A percentile compares a stretch with the other conserved stretches of the same genome.
Conservation (phyloP, 1,140 invertebrate genomes). For the Ostrea edulis region DNA sequence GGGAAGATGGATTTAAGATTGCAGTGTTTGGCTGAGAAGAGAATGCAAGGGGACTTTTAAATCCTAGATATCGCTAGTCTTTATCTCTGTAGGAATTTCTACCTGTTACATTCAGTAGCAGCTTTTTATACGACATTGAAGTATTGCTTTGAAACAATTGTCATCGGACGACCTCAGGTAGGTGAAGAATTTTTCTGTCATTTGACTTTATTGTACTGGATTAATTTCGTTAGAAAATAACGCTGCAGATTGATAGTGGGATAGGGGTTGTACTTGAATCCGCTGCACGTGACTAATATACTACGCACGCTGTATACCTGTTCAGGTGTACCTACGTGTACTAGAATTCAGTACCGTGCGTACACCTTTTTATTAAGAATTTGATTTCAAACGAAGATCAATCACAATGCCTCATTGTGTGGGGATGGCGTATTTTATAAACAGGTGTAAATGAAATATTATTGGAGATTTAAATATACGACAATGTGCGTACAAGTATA, state of each 20-base stretch:
- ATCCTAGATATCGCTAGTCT: background rate
- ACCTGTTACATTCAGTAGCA: constrained; percentile 3
- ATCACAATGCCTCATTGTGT: constrained; percentile 10
- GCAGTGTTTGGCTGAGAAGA: constrained; percentile 25
- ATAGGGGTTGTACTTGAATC: background rate
- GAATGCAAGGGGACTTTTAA: constrained; percentile 23
- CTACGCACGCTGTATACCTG: background rate
- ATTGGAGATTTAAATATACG: constrained; percentile 22
- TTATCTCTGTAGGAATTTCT: constrained; percentile 17
- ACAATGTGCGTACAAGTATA: constrained; percentile 21
- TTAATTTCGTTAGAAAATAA: background rate
- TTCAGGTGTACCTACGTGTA: background rate
- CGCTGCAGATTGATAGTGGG: background rate
- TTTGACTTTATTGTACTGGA: constrained; percentile 10
- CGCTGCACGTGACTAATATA: background rate
- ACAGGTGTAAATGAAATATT: constrained; percentile 34
- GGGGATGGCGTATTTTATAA: constrained; percentile 1
- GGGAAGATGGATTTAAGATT: constrained; percentile 31
- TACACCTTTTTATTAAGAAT: constrained; percentile 2
- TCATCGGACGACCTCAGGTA: constrained; percentile 6
- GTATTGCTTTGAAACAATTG: background rate
- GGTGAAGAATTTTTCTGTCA: background rate
- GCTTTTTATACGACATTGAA: background rate
- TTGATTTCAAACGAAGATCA: constrained; percentile 32
- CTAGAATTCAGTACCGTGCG: constrained; percentile 3